Percentiles rank a stretch among this genome's conserved stretches.
Conservation (phyloP, 2,888 invertebrate genomes). For the Polylopha cassiicola region DNA sequence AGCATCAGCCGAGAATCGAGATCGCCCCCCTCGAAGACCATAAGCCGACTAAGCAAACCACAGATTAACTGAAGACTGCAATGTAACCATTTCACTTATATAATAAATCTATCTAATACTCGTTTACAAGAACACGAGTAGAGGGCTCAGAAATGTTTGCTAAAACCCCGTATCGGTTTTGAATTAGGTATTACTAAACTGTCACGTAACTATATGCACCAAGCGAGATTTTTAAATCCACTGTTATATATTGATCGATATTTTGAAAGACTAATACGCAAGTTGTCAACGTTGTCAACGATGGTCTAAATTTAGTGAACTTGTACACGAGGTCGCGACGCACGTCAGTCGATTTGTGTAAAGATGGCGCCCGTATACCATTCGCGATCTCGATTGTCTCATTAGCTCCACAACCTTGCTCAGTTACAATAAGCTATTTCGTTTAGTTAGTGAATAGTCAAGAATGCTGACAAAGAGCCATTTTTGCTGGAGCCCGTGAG, state of each 20-base stretch:
- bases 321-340: slow-evolving; percentile 54
- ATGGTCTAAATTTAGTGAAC: slow-evolving; percentile 60
- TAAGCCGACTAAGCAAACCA: slow-evolving; percentile 10
- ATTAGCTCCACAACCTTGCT: slow-evolving; percentile 56
- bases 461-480: slow-evolving; percentile 45
- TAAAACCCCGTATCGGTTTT: too few relatives aligned
- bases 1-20: slow-evolving; percentile 12
- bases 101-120: too few relatives aligned
- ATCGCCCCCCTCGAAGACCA: slow-evolving; percentile 13
- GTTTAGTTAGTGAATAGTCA: slow-evolving; percentile 42
- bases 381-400: slow-evolving; percentile 51
- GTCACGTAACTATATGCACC: too few relatives aligned
- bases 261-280: slow-evolving; percentile 10
- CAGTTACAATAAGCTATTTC: slow-evolving; percentile 54
- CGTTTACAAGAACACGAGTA: too few relatives aligned
- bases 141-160: too few relatives aligned
- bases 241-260: too few relatives aligned
- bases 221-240: too few relatives aligned
- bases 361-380: slow-evolving; percentile 56
- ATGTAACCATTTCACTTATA: too few relatives aligned
- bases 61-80: too few relatives aligned
- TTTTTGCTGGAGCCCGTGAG: slow-evolving; percentile 39
- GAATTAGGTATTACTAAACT: too few relatives aligned
- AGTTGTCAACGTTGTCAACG: slow-evolving; percentile 40
- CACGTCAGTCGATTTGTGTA: slow-evolving; percentile 54